Evolutionary conservation across 1,140 invertebrate genomes (phyloP), one percentile per base, ranked within the genome.

Genomic region (Drosophila grimshawi): DNA sequence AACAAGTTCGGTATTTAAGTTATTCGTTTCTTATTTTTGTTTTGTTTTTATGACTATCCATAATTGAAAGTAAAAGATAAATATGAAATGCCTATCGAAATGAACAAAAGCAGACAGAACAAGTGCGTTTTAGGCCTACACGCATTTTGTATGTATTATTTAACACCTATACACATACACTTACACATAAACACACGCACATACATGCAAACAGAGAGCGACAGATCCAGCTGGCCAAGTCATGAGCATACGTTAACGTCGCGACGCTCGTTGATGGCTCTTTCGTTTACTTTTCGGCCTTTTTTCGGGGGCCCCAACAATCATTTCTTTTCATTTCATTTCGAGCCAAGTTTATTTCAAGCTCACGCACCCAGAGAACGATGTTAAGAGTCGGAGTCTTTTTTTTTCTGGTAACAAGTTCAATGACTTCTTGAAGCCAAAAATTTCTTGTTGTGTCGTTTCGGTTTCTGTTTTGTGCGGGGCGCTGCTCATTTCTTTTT

Each of bases 371-470:
- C 61, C 74, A 78, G 53, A 61, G 63, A 61, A 71, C 55, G 43
- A 39, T 46, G 48, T 39, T 72, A 45, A 67, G 55, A 49, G 49
- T 46, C 5, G 53, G 11, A 4, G 8, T 56, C 46, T 56, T 49
- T 43, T 56, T 39, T 68, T 73, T 78, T 79, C 76, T 76, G 80
- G 66, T 73, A 78, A 61, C 78, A 88, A 82, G 85, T 88, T 88
- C 85, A 88, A 70, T 81, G 85, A 88, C 85, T 88, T 88, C 85
- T 88, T 88, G 75, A 78, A 86, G 68, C 66, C 85, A 77, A 74
- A 79, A 48, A 73, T 65, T 76, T 69, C 71, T 78, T 80, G 77
- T 63, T 76, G 63, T 72, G 33, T 81, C 59, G 70, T 79, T 82
- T 88, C 52, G 59, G 53, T 66, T 72, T 73, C 76, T 68, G 68